A percentile compares a stretch with the other conserved stretches of the same genome.
phyloP scores from a whole-genome alignment of 1,140 invertebrate genomes.

The Triops cancriformis region DNA sequence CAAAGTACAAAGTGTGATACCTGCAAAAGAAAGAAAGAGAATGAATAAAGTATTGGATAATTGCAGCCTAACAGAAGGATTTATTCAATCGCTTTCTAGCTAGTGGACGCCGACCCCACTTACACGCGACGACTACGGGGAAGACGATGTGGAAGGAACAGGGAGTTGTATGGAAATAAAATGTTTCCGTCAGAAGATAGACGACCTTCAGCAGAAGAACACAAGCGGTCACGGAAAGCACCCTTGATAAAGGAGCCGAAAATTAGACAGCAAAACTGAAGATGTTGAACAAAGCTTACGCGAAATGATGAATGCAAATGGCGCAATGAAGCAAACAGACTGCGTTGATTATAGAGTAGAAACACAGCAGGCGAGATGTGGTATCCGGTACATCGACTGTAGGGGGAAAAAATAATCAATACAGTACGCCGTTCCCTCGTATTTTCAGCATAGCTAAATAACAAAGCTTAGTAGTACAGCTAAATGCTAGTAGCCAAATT shows the following conservation, averaged over 20 bases:
- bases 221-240: background rate
- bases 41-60: background rate
- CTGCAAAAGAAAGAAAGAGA: slow-evolving; percentile 2
- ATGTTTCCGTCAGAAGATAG: slow-evolving; percentile 18
- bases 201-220: slow-evolving; percentile 19
- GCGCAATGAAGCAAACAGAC: slow-evolving; percentile 19
- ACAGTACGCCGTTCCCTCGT: background rate
- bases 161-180: background rate
- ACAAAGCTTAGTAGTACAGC: too few relatives aligned
- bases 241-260: background rate
- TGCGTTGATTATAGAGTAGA: slow-evolving; percentile 19
- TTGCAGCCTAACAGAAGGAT: background rate
- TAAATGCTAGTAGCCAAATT: background rate
- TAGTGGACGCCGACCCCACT: background rate
- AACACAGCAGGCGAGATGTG: slow-evolving; percentile 14
- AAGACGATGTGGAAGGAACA: slow-evolving; percentile 24
- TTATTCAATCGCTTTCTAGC: background rate
- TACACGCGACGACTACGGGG: slow-evolving; percentile 24
- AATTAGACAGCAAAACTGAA: background rate
- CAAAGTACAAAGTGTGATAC: slow-evolving; percentile 17
- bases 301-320: slow-evolving; percentile 24
- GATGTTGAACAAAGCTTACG: slow-evolving; percentile 17
- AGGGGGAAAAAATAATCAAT: slow-evolving; percentile 3
- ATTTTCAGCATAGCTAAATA: background rate
- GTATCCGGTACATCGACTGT: slow-evolving; percentile 19